Base-by-base conservation (phyloP, 2,888 invertebrate species). In the Coleophora flavipennella region DNA sequence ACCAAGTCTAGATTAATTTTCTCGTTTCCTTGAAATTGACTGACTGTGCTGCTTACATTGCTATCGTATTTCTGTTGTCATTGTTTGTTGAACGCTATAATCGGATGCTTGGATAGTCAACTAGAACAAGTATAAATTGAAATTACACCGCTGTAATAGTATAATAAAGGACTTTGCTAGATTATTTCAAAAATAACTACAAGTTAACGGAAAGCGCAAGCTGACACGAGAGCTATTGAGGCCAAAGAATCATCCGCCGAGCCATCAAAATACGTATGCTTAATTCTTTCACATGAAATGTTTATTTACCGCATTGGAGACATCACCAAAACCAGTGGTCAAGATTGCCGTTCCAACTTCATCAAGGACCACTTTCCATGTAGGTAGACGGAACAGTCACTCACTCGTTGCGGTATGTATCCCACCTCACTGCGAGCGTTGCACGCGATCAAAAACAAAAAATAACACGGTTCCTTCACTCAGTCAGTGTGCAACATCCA, bases 381-480 rank as follows among this genome's bases (percentile, higher is more conserved):
- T 67, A 71, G 62, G 66, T 65, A 69, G 71, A 70, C 62, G 62
- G 64, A 76, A 77, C 73, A 80, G 80, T 77, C 83, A 81, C 75
- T 78, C 73, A 79, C 80, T 74, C 72, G 77, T 67, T 66, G 62
- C 66, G 51, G 67, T 63, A 67, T 43, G 39, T 42, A n/a, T n/a
- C n/a, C 62, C 67, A 70, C 66, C 71, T 69, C 67, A 61, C 64
- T 55, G 64, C 57, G 68, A 75, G 73, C 72, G 77, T 64, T 67
- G 76, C 80, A 80, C 81, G 81, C 77, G 79, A 80, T 78, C 62
- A 67, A 73, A 77, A 77, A 74, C 70, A 80, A 75, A 77, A 78
- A 81, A 78, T 76, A 75, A 77, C 78, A 80, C 80, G 72, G 74
- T 76, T 76, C 63, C 57, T 71, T 62, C 76, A 78, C 79, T 66